Evolutionary conservation across 2,797 vertebrate genomes (phyloP), one percentile per base, ranked within the genome.

Genomic region (Mus spretus): DNA sequence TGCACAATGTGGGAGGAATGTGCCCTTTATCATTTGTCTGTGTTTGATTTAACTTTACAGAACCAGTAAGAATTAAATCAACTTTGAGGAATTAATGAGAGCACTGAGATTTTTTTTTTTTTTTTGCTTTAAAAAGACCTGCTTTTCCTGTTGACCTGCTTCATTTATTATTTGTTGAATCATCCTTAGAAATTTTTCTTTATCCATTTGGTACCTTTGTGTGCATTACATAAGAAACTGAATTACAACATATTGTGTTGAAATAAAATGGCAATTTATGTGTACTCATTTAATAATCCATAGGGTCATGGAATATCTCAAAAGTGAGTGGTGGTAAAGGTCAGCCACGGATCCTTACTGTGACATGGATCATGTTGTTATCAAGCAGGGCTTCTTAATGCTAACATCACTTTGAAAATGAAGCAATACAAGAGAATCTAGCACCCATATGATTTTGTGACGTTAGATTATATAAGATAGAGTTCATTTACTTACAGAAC

Each of bases 271-370:
- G 19, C 88, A 95, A 91, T 97, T 97, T 92, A 15, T 96, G 59
- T 97, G 93, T 72, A 10, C 59, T 74, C 65, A 74, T 83, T 28
- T 94, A 93, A 96, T 92, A 3, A 96, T 97, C 97, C 91, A 57
- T 84, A 67, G 61, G 8, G 91, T 1, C 13, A 57, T 93, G 17
- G 70, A 96, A 93, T 40, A 40, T 78, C 79, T 87, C 34, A 95
- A 98, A 98, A 95, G 87, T 79, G 67, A 98, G 95, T 80, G 94
- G 95, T 96, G 89, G 24, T 26, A 10, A 61, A 61, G 22, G 59
- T 65, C 40, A 98, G 65, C 14, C 84, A 97, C 40, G 86, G 44
- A 55, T 84, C 96, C 47, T 94, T 87, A 40, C 59, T 97, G 19
- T 91, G 87, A 57, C 91, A 94, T 8, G 94, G 63, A 28, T 1